Base-by-base conservation (phyloP, 2,113 vertebrate genomes). In the Montifringilla adamsi region DNA sequence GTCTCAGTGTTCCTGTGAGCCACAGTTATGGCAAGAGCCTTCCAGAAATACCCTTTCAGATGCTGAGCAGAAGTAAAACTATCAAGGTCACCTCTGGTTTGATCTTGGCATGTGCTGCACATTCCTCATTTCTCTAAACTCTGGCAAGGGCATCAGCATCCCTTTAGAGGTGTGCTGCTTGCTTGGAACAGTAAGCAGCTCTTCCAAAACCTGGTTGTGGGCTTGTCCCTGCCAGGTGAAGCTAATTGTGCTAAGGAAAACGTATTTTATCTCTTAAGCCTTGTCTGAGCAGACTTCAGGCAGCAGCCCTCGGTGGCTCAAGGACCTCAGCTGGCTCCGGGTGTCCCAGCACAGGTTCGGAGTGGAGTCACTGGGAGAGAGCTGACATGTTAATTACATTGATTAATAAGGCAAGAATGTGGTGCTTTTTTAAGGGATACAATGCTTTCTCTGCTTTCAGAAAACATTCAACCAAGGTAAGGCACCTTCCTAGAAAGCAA, bases 1-100 rank as follows among this genome's bases (percentile, higher is more conserved):
- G 27, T 44, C 77, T 31, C 7, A 1, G 41, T 53, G 47, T 44
- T 64, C 13, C 8, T 4, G 5, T 50, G 21, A 89, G 43, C 18
- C 7, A 20, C 52, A 82, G 53, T 18, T 91, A 2, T 6, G 43
- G 69, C 35, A 79, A 84, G 93, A 91, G 22, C 41, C 67, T 93
- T 93, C 58, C 84, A 82, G 50, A 73, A 83, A 87, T 73, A 69
- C 21, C 33, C n/a, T 89, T 89, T 82, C 84, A 72, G 69, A 53
- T 72, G 44, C 28, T 15, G 19, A 75, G 68, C 28, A 30, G 33
- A 27, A 92, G 53, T 18, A 64, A 68, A 94, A 69, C 23, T 62
- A 58, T 13, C 46, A 85, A 82, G 67, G 46, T 82, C 53, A 90
- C 55, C 53, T 86, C 41, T 0, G 7, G 44, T 55, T 84, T 84